phyloP scores from a whole-genome alignment of 1,140 invertebrate genomes.

The Zophobas atratus region DNA sequence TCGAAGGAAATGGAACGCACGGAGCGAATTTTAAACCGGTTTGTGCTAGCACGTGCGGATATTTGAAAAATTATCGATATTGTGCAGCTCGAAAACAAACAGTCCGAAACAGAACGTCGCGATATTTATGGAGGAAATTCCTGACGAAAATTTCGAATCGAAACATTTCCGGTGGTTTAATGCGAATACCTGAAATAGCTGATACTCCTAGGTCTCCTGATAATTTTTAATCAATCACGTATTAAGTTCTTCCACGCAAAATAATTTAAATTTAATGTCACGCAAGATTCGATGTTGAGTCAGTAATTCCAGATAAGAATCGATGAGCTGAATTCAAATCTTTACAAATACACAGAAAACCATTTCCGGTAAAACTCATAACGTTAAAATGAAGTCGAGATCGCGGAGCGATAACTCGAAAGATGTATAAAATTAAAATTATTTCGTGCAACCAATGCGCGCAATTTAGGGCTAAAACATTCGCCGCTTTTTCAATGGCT shows the following conservation, averaged over 20 bases:
- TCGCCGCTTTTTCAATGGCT: too few species aligned
- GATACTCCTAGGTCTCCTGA: conserved; percentile 1
- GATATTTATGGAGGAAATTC: not conserved
- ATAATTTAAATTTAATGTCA: conserved; percentile 21
- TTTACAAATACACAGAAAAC: conserved; percentile 6
- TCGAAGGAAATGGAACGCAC: not conserved
- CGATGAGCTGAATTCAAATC: conserved; percentile 3
- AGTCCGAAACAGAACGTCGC: too few species aligned
- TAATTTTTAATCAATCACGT: conserved; percentile 33
- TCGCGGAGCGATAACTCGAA: not conserved
- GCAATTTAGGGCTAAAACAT: not conserved
- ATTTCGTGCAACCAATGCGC: not conserved
- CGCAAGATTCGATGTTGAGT: conserved; percentile 9
- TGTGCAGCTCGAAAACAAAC: too few species aligned
- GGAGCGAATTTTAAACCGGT: conserved; percentile 12
- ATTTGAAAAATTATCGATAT: too few species aligned
- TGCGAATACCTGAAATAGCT: conserved; percentile 1
- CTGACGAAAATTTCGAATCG: not conserved
- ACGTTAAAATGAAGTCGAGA: not conserved
- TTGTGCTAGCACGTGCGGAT: not conserved
- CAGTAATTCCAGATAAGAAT: not conserved
- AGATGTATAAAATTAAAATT: not conserved
- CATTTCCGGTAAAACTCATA: conserved; percentile 1
- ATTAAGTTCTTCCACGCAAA: conserved; percentile 29
- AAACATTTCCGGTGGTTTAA: not conserved